Evolutionary conservation across 2,797 vertebrate species (phyloP).

Genomic region (Denticeps clupeoides): DNA sequence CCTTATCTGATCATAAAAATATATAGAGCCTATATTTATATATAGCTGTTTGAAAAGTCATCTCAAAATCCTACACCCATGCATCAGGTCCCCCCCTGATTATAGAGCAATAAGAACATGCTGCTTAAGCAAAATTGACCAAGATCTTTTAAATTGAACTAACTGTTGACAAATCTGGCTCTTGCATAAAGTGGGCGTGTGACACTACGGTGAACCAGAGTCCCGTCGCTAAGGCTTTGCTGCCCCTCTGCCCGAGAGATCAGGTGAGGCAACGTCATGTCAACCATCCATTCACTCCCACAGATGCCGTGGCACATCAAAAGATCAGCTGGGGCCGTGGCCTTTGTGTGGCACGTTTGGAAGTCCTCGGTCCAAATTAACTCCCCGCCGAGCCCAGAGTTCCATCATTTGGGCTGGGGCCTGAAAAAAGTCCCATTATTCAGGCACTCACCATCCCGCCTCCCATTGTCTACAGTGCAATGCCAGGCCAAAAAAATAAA

Average conservation of each 20-base stretch:
- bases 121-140: no score
- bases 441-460: slow-evolving; percentile 20
- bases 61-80: no score
- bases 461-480: slow-evolving; percentile 39
- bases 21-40: no score
- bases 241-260: not conserved
- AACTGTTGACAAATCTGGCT: no score
- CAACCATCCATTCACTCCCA: not conserved
- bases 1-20: no score
- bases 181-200: no score
- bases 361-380: slow-evolving; percentile 38
- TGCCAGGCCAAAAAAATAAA: slow-evolving; percentile 47
- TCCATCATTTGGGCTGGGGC: slow-evolving; percentile 45
- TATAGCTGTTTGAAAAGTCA: no score
- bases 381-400: slow-evolving; percentile 39
- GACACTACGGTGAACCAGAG: no score
- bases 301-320: not conserved
- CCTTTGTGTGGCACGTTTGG: not conserved
- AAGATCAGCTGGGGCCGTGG: not conserved
- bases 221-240: no score
- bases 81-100: no score
- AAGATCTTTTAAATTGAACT: no score
- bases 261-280: not conserved
- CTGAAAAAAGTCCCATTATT: slow-evolving; percentile 27
- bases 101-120: no score